Evolutionary conservation across 92 coral and sea anemone species (phyloP).

Genomic region (Blastomussa wellsi): DNA sequence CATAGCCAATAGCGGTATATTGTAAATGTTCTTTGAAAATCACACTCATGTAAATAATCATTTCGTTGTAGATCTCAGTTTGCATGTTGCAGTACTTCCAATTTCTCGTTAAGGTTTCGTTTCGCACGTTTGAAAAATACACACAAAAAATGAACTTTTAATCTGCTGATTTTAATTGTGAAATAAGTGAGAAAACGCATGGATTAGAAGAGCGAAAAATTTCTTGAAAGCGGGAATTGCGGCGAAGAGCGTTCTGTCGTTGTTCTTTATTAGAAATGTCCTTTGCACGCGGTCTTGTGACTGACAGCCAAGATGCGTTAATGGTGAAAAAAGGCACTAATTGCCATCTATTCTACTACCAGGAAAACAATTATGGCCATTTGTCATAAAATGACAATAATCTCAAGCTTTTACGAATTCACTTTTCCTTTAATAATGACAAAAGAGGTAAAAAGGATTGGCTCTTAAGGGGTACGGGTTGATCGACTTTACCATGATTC

Average conservation of each 20-base stretch:
- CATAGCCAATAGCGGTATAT: not conserved
- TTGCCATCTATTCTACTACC: slow-evolving; percentile 30
- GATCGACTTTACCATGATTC: not conserved
- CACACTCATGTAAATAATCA: slow-evolving; percentile 17
- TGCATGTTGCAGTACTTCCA: not conserved
- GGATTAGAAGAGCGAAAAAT: not conserved
- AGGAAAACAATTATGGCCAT: slow-evolving; percentile 35
- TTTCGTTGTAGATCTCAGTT: not conserved
- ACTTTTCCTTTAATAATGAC: not conserved
- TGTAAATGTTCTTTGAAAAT: slow-evolving; percentile 13
- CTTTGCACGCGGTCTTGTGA: not conserved
- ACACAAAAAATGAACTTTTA: not conserved
- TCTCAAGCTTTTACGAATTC: slow-evolving; percentile 13
- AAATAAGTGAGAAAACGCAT: not conserved
- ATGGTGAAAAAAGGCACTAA: slow-evolving; percentile 40
- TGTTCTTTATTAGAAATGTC: slow-evolving; percentile 15
- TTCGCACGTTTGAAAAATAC: not conserved
- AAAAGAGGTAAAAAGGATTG: not conserved
- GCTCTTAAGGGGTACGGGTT: not conserved
- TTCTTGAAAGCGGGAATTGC: not conserved
- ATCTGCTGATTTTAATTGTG: not conserved
- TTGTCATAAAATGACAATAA: slow-evolving; percentile 42
- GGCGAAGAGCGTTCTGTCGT: not conserved
- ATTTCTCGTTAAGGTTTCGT: not conserved
- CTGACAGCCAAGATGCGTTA: slow-evolving; percentile 34